Evolutionary conservation across 2,113 vertebrate genomes (phyloP).

Genomic region (Tachuris rubrigastra): DNA sequence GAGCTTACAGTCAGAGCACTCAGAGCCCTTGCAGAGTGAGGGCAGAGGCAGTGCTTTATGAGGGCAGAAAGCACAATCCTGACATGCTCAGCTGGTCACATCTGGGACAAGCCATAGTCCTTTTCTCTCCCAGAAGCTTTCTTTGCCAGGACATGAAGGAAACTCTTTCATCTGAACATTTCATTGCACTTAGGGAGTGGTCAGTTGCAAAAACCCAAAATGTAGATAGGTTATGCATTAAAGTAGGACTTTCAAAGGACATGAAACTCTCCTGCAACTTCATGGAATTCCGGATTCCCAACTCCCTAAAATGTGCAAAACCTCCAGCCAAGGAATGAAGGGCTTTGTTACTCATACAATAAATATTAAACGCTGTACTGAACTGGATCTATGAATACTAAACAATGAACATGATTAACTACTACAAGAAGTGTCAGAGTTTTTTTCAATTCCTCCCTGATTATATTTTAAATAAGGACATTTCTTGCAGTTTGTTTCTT

Average conservation of each 20-base stretch:
- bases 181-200: background rate
- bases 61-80: background rate
- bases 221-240: background rate
- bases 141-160: background rate
- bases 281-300: background rate
- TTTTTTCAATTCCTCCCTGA: background rate
- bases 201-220: background rate
- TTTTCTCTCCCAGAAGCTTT: background rate
- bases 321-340: background rate
- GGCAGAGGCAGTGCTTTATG: background rate
- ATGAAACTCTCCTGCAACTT: background rate
- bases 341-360: background rate
- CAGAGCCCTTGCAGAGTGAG: rapidly evolving
- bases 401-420: background rate
- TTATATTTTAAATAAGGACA: background rate
- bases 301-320: background rate
- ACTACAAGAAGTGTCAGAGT: background rate
- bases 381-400: background rate
- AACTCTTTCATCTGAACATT: background rate
- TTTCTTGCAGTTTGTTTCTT: background rate
- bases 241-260: background rate
- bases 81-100: background rate
- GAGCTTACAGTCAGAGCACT: background rate
- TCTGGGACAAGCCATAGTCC: background rate
- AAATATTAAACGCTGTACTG: background rate